Conservation (phyloP, 2,888 invertebrate species). For the Caenorhabditis drosophilae region DNA sequence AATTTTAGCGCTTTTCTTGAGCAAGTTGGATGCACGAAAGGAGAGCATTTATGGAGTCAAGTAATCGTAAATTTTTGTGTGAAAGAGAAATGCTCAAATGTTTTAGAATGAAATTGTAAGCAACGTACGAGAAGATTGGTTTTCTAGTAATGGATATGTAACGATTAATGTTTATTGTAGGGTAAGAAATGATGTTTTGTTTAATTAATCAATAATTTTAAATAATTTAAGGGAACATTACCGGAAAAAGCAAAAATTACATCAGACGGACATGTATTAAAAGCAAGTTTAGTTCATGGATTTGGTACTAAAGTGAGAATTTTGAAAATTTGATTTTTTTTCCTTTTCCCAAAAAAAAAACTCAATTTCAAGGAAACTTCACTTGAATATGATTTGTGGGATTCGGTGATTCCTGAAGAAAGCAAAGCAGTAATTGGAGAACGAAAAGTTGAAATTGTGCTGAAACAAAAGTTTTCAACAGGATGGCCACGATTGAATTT, state of each 20-base stretch:
- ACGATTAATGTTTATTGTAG: conserved; percentile 66
- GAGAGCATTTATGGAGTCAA: conserved; percentile 85
- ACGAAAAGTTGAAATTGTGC: conserved; percentile 62
- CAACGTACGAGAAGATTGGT: conserved; percentile 67
- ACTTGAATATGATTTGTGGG: conserved; percentile 62
- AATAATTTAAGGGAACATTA: conserved; percentile 78
- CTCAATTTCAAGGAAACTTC: conserved; percentile 41
- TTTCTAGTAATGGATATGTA: conserved; percentile 57
- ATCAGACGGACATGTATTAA: conserved; percentile 79
- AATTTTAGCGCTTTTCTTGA: conserved; percentile 90
- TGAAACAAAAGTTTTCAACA: conserved; percentile 57
- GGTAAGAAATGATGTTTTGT: conserved; percentile 8
- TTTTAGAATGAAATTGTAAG: conserved; percentile 60
- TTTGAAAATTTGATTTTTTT: no score
- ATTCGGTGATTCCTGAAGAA: conserved; percentile 57
- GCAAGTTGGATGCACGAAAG: conserved; percentile 86
- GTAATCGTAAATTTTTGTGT: conserved; percentile 52
- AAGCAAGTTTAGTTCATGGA: conserved; percentile 53
- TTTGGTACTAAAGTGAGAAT: conserved; percentile 58
- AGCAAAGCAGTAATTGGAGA: conserved; percentile 57
- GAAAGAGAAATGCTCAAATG: neutral
- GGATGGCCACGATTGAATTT: conserved; percentile 64
- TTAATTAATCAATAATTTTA: neutral
- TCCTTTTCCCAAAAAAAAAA: neutral
- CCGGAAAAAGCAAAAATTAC: conserved; percentile 80